phyloP scores from a whole-genome alignment of 2,797 vertebrate species.

The Stomatorhinus walkeri region DNA sequence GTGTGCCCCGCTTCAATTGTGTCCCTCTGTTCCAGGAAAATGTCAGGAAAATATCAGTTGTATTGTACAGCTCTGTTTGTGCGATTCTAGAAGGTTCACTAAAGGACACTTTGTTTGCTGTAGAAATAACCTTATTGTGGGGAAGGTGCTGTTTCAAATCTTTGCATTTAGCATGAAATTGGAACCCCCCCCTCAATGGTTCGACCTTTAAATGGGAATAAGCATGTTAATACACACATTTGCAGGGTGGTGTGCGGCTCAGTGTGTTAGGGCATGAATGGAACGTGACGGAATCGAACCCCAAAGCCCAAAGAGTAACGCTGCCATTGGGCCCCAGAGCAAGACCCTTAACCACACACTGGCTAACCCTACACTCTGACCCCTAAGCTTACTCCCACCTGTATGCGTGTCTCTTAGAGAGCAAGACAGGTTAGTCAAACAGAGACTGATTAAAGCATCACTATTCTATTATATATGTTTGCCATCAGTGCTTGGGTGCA shows the following conservation, averaged over 20 bases:
- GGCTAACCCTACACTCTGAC: neutral
- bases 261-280: neutral
- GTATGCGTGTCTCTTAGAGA: neutral
- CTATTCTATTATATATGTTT: neutral
- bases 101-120: neutral
- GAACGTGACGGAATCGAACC: neutral
- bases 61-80: neutral
- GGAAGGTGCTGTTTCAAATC: neutral
- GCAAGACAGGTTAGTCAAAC: neutral
- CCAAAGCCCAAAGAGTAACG: neutral
- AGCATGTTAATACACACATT: neutral
- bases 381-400: neutral
- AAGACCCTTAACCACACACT: neutral
- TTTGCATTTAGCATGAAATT: neutral
- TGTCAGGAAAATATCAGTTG: constrained; percentile 17
- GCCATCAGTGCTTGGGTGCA: neutral
- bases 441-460: neutral
- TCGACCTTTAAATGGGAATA: neutral
- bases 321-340: neutral
- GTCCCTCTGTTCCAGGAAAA: neutral
- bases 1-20: neutral
- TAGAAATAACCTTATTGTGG: constrained; percentile 8
- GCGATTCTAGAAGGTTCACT: neutral
- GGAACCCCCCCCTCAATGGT: neutral
- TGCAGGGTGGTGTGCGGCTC: neutral